Percentiles rank a stretch among this genome's conserved stretches.
Evolutionary conservation across 2,113 vertebrate species (phyloP).

Genomic region (Rhinolophus ferrumequinum): DNA sequence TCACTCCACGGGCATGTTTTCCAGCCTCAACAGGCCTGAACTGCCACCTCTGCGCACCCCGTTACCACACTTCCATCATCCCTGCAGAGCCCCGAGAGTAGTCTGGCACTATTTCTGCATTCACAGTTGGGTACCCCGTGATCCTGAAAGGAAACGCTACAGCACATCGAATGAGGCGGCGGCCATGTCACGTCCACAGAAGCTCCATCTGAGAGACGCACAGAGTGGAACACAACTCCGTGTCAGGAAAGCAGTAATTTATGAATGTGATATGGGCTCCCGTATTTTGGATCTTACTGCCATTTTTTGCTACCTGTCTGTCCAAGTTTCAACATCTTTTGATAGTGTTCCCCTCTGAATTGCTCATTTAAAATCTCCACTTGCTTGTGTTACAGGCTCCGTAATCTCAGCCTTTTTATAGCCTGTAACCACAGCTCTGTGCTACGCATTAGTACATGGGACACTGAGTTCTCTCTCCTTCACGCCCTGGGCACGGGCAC

Average conservation of each 20-base stretch:
- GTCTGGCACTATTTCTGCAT: neutral
- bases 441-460: neutral
- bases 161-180: neutral
- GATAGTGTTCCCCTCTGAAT: neutral
- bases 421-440: neutral
- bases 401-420: neutral
- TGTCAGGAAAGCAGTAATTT: neutral
- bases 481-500: neutral
- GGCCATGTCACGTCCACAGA: neutral
- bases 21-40: neutral
- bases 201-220: no score
- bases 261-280: neutral
- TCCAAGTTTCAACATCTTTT: neutral
- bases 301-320: neutral
- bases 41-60: neutral
- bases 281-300: neutral
- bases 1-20: neutral
- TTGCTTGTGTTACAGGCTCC: neutral
- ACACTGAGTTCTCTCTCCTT: neutral
- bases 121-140: neutral
- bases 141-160: neutral
- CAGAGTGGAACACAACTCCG: no score
- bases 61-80: no score
- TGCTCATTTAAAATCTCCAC: neutral
- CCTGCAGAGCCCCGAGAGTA: rapidly evolving